Percentiles rank a stretch among this genome's conserved stretches.
Conservation (phyloP, 2,888 invertebrate genomes). For the Tachystola acroxantha region DNA sequence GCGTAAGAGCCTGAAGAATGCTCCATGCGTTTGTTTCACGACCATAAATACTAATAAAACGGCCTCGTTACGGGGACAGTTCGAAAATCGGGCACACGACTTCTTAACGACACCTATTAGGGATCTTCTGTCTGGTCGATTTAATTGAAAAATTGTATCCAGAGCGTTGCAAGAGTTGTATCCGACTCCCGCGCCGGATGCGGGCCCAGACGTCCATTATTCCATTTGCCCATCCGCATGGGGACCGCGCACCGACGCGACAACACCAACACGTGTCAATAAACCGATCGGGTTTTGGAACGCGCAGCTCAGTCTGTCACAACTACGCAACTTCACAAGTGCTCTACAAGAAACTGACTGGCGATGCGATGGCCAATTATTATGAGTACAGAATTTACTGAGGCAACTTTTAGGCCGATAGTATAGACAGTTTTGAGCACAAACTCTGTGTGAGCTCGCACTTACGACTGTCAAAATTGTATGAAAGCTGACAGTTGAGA, state of each 20-base stretch:
- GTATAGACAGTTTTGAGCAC: no score
- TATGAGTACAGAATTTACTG: no score
- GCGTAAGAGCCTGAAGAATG: constrained; percentile 45
- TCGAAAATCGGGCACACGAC: constrained; percentile 77
- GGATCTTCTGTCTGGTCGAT: constrained; percentile 75
- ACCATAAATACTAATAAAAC: constrained; percentile 76
- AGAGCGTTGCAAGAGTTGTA: constrained; percentile 73
- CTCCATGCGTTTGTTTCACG: constrained; percentile 60
- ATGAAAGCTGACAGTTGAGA: no score
- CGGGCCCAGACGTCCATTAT: constrained; percentile 78
- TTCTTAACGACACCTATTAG: constrained; percentile 78
- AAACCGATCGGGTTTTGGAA: constrained; percentile 47
- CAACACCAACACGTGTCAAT: constrained; percentile 61
- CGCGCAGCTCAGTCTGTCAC: constrained; percentile 5
- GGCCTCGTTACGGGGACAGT: constrained; percentile 72
- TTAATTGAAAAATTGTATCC: constrained; percentile 79
- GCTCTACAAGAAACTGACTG: no score
- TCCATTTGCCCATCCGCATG: constrained; percentile 76
- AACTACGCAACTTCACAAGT: no score
- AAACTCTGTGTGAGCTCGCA: no score
- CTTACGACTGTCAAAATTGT: no score
- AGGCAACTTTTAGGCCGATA: no score
- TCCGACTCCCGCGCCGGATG: constrained; percentile 74
- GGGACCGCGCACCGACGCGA: constrained; percentile 43
- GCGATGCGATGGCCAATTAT: no score